These are phyloP conservation scores for Periphyllus acericola DNA, from an alignment of 2,888 invertebrate species.

Conservation along the genomic window DNA sequence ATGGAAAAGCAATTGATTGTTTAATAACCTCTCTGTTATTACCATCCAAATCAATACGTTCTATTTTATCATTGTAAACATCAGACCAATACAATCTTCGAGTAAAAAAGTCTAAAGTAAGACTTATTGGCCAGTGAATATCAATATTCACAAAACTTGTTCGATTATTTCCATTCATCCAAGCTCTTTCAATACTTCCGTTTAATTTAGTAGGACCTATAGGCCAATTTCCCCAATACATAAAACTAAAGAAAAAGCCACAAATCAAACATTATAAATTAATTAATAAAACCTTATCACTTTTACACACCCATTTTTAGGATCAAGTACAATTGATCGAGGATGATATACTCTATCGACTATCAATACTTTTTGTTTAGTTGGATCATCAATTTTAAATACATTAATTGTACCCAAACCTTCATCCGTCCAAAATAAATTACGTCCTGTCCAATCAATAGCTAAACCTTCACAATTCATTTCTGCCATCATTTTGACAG, in stretches of 20 bases:
- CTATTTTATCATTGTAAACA: constrained; percentile 75
- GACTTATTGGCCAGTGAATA: constrained; percentile 80
- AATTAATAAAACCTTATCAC: constrained; percentile 6
- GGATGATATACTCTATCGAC: constrained; percentile 72
- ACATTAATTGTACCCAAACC: constrained; percentile 74
- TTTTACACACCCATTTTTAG: constrained; percentile 72
- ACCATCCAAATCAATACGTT: constrained; percentile 73
- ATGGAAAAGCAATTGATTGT: constrained; percentile 71
- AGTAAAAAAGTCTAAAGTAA: constrained; percentile 74
- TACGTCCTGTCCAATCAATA: constrained; percentile 84
- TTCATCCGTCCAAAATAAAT: constrained; percentile 87
- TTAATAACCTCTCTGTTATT: constrained; percentile 68
- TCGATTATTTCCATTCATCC: constrained; percentile 79
- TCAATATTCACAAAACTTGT: constrained; percentile 70
- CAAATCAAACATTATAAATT: neutral
- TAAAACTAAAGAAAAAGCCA: constrained; percentile 67
- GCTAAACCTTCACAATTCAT: constrained; percentile 80
- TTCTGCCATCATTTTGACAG: constrained; percentile 72
- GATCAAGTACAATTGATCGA: constrained; percentile 77
- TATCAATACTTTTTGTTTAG: constrained; percentile 71
- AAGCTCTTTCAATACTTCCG: constrained; percentile 76
- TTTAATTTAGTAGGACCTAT: constrained; percentile 67
- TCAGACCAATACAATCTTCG: constrained; percentile 79
- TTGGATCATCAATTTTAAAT: constrained; percentile 73
- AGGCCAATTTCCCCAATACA: constrained; percentile 84